Conservation (phyloP, 2,888 invertebrate genomes). For the Dynastes maya region DNA sequence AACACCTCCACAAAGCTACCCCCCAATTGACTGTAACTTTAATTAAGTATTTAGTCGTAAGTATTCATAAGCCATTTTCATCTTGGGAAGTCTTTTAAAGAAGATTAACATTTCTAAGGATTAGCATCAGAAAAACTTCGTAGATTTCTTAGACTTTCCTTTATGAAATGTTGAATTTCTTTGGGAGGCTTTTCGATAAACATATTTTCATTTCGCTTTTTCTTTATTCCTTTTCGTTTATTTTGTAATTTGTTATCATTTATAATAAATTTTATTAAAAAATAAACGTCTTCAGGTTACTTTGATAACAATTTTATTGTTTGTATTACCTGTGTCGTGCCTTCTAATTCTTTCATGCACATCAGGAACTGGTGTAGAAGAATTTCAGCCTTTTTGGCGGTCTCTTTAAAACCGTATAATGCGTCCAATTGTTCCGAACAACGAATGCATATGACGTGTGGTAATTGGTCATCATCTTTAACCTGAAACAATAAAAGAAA, state of each 20-base stretch:
- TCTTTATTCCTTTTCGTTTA: not conserved
- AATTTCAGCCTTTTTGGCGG: constrained; percentile 83
- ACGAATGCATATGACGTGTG: constrained; percentile 83
- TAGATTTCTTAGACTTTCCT: too few species aligned
- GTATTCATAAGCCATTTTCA: too few species aligned
- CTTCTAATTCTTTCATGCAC: constrained; percentile 79
- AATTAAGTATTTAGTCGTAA: too few species aligned
- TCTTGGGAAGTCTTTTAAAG: too few species aligned
- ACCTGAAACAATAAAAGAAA: constrained; percentile 73
- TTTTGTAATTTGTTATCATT: constrained; percentile 14
- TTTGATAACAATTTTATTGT: not conserved
- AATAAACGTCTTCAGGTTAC: not conserved
- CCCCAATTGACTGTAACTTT: not conserved
- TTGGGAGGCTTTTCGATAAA: too few species aligned
- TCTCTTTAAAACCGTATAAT: constrained; percentile 83
- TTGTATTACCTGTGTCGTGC: constrained; percentile 77
- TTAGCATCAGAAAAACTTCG: too few species aligned
- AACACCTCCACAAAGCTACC: not conserved
- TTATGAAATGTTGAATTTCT: too few species aligned
- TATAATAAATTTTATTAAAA: not conserved
- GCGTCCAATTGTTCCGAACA: constrained; percentile 85
- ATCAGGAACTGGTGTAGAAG: constrained; percentile 85
- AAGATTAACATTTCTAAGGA: too few species aligned
- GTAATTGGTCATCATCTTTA: constrained; percentile 83
- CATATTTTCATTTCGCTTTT: too few species aligned